Base-by-base conservation (phyloP, 2,113 vertebrate genomes). In the Dromiciops gliroides region DNA sequence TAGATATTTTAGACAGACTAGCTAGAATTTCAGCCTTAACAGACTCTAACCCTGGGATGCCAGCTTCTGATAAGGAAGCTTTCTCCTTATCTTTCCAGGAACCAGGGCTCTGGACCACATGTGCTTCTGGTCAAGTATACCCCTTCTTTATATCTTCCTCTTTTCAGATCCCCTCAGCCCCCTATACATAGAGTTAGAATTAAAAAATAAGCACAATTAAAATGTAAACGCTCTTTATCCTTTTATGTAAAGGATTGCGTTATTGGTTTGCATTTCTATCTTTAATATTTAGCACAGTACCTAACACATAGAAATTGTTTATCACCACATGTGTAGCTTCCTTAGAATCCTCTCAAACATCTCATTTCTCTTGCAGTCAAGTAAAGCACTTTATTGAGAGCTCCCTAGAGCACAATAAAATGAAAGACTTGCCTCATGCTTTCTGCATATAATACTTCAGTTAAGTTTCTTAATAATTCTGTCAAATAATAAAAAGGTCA, bases 401-500 rank as follows among this genome's bases (percentile, higher is more conserved):
- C 44, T 44, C 67, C n/a, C 67, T 44, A 50, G 25, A 94, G 24
- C 48, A 56, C 0, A 31, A 48, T 25, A 24, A 93, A 10, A 25
- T 89, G n/a, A 44, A 14, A 75, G 31, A 50, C 44, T 23, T 90
- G 56, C 31, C n/a, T 24, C 37, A 60, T 26, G 12, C 7, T 90
- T 51, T 89, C 28, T 95, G 24, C 24, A 16, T 23, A 90, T 25
- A n/a, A 50, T n/a, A 48, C 52, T 50, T 75, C 31, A 51, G 25
- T 91, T 51, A 60, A 89, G 60, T 44, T 89, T 90, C 89, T 1
- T 22, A 93, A 83, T 19, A 83, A 50, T 47, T 48, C 23, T 88
- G 56, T 90, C 44, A 92, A 88, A 89, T 90, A n/a, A 88, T 88
- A 67, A 92, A 92, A 83, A 8, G 44, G 89, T 37, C 51, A 48